Conservation (phyloP, 2,888 invertebrate genomes). For the Leucoptera coffeella region DNA sequence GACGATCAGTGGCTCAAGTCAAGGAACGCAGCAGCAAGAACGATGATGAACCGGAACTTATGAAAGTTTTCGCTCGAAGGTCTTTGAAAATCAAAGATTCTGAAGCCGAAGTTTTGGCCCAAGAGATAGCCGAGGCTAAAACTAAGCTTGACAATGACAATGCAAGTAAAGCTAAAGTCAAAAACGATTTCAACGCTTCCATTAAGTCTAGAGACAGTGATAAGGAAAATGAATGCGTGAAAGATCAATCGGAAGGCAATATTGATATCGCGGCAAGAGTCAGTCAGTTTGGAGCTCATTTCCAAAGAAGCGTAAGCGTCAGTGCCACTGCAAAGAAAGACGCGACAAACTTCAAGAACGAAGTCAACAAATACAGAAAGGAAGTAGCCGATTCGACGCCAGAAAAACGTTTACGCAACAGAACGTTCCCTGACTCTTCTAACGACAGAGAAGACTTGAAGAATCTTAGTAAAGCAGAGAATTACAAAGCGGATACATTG, state of each 20-base stretch:
- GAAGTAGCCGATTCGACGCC: slow-evolving; percentile 47
- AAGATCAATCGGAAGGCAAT: slow-evolving; percentile 23
- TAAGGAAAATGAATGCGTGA: slow-evolving; percentile 60
- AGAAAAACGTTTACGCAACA: slow-evolving; percentile 38
- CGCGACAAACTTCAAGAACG: slow-evolving; percentile 31
- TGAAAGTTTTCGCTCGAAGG: slow-evolving; percentile 76
- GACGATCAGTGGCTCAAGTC: slow-evolving; percentile 42
- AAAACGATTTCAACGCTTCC: slow-evolving; percentile 44
- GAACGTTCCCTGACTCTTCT: slow-evolving; percentile 43
- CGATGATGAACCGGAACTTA: slow-evolving; percentile 70
- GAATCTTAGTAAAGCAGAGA: slow-evolving; percentile 30
- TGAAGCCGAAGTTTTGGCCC: slow-evolving; percentile 55
- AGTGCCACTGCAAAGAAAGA: slow-evolving; percentile 27
- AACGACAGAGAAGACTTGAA: slow-evolving; percentile 43
- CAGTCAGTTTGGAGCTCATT: slow-evolving; percentile 37
- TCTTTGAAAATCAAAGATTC: slow-evolving; percentile 75
- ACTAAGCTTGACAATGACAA: slow-evolving; percentile 20
- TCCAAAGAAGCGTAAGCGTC: slow-evolving; percentile 39
- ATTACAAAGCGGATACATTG: slow-evolving; percentile 37
- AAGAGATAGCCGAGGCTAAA: slow-evolving; percentile 45
- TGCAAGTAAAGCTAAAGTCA: slow-evolving; percentile 25
- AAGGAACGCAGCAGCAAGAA: slow-evolving; percentile 36
- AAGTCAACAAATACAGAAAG: slow-evolving; percentile 42
- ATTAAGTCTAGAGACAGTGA: slow-evolving; percentile 63
- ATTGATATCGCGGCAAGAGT: slow-evolving; percentile 37